Evolutionary conservation across 1,140 invertebrate genomes (phyloP).

Genomic region (Planococcus citri): DNA sequence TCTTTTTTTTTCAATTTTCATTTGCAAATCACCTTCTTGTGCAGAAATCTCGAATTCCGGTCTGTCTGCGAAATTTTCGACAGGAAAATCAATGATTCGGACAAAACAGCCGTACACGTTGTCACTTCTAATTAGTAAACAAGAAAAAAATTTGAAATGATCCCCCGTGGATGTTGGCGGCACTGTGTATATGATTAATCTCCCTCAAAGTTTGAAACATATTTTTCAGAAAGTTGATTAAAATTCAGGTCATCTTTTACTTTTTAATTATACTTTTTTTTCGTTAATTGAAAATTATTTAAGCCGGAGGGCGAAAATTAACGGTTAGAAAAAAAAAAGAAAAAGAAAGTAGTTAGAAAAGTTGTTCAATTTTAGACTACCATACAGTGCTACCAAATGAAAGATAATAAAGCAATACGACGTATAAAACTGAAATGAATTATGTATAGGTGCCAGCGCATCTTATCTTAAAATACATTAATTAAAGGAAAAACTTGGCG

Average conservation of each 20-base stretch:
- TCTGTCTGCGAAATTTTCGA: too few species aligned
- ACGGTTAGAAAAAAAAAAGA: slow-evolving; percentile 13
- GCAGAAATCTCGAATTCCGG: too few species aligned
- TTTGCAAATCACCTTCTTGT: too few species aligned
- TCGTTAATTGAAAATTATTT: slow-evolving; percentile 21
- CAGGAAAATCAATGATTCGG: too few species aligned
- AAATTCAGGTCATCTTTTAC: slow-evolving; percentile 20
- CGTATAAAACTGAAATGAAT: slow-evolving; percentile 17
- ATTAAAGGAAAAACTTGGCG: slow-evolving; percentile 20
- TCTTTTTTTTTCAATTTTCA: too few species aligned
- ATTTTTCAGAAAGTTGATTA: slow-evolving; percentile 17
- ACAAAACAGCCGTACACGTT: too few species aligned
- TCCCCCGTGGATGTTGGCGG: background rate
- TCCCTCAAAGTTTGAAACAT: background rate
- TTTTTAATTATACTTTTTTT: slow-evolving; percentile 18
- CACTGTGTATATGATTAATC: slow-evolving; percentile 10
- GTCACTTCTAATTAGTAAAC: too few species aligned
- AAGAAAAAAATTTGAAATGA: too few species aligned
- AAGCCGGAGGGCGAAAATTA: slow-evolving; percentile 15
- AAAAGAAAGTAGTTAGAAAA: slow-evolving; percentile 12
- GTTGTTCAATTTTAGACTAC: slow-evolving; percentile 18
- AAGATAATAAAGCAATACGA: slow-evolving; percentile 19
- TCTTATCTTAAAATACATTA: slow-evolving; percentile 19
- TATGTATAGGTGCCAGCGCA: slow-evolving; percentile 19
- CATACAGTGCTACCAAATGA: slow-evolving; percentile 18